Evolutionary conservation across 2,113 vertebrate species (phyloP).

Genomic region (Dromiciops gliroides): DNA sequence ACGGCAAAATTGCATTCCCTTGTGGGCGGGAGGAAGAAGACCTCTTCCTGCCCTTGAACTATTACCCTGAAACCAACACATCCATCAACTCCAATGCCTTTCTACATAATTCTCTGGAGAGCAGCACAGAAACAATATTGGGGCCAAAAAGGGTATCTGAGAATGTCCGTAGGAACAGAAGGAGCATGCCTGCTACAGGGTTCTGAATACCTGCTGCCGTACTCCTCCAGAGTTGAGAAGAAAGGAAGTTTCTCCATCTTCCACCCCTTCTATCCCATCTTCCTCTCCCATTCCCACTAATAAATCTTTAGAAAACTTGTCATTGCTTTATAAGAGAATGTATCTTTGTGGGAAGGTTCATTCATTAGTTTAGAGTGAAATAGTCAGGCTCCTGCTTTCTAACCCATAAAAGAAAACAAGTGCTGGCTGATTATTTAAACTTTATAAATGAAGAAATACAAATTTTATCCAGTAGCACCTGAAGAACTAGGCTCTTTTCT

Average conservation of each 20-base stretch:
- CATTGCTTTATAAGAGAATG: not conserved
- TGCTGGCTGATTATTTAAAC: constrained; percentile 1
- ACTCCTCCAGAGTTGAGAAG: not conserved
- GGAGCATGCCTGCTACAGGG: not conserved
- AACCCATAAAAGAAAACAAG: not conserved
- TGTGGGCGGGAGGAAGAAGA: not conserved
- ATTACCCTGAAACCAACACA: not conserved
- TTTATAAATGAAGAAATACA: not conserved
- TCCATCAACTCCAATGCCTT: not conserved
- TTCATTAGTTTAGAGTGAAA: constrained; percentile 36
- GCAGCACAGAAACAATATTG: not conserved
- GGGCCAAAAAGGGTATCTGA: not conserved
- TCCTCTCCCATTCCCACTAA: not conserved
- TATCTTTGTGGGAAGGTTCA: constrained; percentile 8
- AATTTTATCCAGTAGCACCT: not conserved
- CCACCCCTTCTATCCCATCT: not conserved
- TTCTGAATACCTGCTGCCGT: not conserved
- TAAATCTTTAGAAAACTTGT: not conserved
- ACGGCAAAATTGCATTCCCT: not conserved
- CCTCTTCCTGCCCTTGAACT: not conserved
- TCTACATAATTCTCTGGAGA: not conserved
- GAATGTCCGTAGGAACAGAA: not conserved
- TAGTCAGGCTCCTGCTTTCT: constrained; percentile 30
- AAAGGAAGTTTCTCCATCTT: not conserved
- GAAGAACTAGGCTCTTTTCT: not conserved